Percentiles rank a stretch among this genome's conserved stretches.
These are phyloP conservation scores for Eumerus sabulonum DNA, from an alignment of 2,888 invertebrate species.

Conservation along the genomic window DNA sequence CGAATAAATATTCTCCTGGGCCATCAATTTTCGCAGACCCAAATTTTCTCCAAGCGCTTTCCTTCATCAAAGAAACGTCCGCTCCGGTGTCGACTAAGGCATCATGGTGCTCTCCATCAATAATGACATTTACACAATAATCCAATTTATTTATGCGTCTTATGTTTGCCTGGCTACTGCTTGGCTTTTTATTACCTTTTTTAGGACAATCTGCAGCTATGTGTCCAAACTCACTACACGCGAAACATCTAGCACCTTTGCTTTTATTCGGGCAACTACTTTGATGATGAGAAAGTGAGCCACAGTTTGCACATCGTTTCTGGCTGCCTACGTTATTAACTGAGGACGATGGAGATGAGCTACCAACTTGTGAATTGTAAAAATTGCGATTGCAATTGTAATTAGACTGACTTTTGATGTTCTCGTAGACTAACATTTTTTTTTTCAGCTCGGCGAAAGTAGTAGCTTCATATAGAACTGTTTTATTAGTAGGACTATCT, in stretches of 20 bases:
- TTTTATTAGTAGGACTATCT: slow-evolving; percentile 33
- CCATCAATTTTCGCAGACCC: slow-evolving; percentile 17
- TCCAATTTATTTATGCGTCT: slow-evolving; percentile 20
- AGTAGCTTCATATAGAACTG: slow-evolving; percentile 18
- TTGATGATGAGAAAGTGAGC: slow-evolving; percentile 36
- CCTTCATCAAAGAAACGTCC: slow-evolving; percentile 27
- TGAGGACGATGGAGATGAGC: not conserved
- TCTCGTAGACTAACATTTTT: slow-evolving; percentile 19
- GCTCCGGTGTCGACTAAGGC: slow-evolving; percentile 25
- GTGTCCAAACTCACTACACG: slow-evolving; percentile 43
- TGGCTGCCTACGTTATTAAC: not conserved
- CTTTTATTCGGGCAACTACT: too few relatives aligned
- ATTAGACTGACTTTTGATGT: slow-evolving; percentile 14
- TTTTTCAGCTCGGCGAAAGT: slow-evolving; percentile 26
- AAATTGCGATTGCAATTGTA: slow-evolving; percentile 9
- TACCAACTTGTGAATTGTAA: not conserved
- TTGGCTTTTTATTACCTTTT: slow-evolving; percentile 3
- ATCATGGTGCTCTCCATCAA: slow-evolving; percentile 15
- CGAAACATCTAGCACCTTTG: slow-evolving; percentile 38
- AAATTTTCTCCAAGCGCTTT: slow-evolving; percentile 21
- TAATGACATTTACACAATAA: slow-evolving; percentile 6
- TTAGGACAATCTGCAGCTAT: slow-evolving; percentile 23
- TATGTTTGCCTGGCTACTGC: not conserved
- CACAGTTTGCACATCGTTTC: slow-evolving; percentile 38
- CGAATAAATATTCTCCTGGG: slow-evolving; percentile 16